Conservation (phyloP, 2,888 invertebrate species). For the Caenorhabditis sp. region DNA sequence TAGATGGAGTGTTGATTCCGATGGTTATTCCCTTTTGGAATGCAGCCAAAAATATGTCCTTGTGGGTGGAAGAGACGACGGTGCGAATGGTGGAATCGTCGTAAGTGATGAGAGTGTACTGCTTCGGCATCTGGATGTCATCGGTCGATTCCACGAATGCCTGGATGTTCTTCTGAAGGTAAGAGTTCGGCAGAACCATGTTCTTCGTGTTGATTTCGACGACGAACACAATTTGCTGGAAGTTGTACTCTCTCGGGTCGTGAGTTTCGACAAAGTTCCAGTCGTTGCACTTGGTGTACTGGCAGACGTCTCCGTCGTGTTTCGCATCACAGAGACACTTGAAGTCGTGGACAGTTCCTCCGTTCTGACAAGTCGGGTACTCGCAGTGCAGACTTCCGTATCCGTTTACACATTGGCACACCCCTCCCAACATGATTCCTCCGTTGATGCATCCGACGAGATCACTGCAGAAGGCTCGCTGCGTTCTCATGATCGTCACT, state of each 20-base stretch:
- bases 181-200: slow-evolving; percentile 20
- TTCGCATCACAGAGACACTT: slow-evolving; percentile 56
- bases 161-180: slow-evolving; percentile 47
- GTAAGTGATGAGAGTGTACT: slow-evolving; percentile 64
- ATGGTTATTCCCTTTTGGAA: slow-evolving; percentile 29
- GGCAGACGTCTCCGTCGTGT: slow-evolving; percentile 59
- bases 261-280: slow-evolving; percentile 66
- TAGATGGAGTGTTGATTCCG: slow-evolving; percentile 18
- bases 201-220: slow-evolving; percentile 59
- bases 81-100: slow-evolving; percentile 53
- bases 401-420: slow-evolving; percentile 40
- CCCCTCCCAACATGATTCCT: slow-evolving; percentile 43
- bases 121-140: slow-evolving; percentile 41
- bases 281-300: slow-evolving; percentile 55
- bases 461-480: slow-evolving; percentile 58
- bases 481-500: slow-evolving; percentile 54
- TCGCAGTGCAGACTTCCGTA: slow-evolving; percentile 58
- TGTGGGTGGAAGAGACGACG: slow-evolving; percentile 50
- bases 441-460: slow-evolving; percentile 58
- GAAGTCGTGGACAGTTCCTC: slow-evolving; percentile 54
- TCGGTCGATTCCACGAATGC: slow-evolving; percentile 51
- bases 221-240: slow-evolving; percentile 63
- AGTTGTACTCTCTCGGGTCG: slow-evolving; percentile 58
- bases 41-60: slow-evolving; percentile 44
- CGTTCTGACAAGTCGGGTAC: slow-evolving; percentile 60